Evolutionary conservation across 2,113 vertebrate genomes (phyloP), one percentile per base, ranked within the genome.

Genomic region (Mixornis gularis): DNA sequence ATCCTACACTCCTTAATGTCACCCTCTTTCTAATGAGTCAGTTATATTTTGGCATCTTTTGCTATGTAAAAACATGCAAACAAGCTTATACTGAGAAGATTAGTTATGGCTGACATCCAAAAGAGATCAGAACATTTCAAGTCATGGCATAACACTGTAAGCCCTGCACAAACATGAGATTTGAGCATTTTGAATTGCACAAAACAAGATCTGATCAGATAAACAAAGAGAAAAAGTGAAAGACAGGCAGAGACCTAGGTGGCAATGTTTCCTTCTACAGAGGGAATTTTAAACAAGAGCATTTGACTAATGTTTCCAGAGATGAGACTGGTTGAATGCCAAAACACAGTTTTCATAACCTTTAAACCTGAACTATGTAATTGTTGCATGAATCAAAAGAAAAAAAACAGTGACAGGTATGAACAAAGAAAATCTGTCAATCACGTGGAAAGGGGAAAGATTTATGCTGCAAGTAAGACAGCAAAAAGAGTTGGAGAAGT

Each of bases 321-420:
- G 43, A 70, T 63, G 84, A 92, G 65, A 77, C 70, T 82, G 85
- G 20, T 63, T 78, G 72, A 95, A 86, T 86, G 71, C 84, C 89
- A 96, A 95, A 93, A 81, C 70, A 87, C 18, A 68, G 74, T 77
- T 94, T 95, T 84, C 32, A 59, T 93, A 92, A 95, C 91, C 89
- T 96, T 89, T 93, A 91, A 89, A 89, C 73, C 41, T 77, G 84
- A 89, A 85, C 25, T 89, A 32, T 79, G 66, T 70, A 93, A 91
- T 77, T 85, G 59, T 56, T 77, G 22, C 30, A 76, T 82, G 85
- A 88, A 88, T 92, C 80, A 85, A 94, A 91, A 90, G 41, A 51
- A 93, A 77, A 77, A 76, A 82, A 79, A 36, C 19, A 48, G 27
- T 85, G 63, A 89, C 59, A 79, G 70, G 30, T 72, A 91, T 63